Base-by-base conservation (phyloP, 2,113 vertebrate species). In the Amazona guildingii region DNA sequence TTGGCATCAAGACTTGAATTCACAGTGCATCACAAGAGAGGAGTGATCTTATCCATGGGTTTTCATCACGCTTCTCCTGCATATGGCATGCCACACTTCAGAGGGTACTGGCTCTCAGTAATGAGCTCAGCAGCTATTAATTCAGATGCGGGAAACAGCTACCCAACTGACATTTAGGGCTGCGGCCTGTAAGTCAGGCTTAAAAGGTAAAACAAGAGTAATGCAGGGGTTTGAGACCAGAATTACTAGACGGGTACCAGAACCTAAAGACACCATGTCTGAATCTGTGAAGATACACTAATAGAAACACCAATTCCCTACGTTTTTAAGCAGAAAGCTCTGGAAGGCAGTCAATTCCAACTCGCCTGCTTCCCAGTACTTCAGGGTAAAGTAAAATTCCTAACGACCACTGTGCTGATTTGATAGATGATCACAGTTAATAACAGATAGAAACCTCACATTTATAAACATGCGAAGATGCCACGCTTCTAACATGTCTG, bases 361-460 rank as follows among this genome's bases (percentile, higher is more conserved):
- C 46, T 75, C 54, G 57, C 54, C 82, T 20, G 35, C 68, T 59
- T 82, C 90, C 76, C 69, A 70, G 64, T 61, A 74, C 64, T 93
- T 66, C 37, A 55, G 54, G 31, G 55, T 70, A 78, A 84, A 93
- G 67, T 46, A 86, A 74, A 69, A 70, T 77, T 69, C 44, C 86
- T 95, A 92, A 92, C 49, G 66, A 73, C 74, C 66, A 24, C 46
- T 48, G 66, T 6, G 2, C 63, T 75, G 57, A 25, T 63, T 76
- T 93, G 92, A 94, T 44, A 92, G 88, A 92, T 84, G 66, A 91
- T 92, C 88, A 76, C 83, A 83, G 86, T 91, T 92, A 91, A 41
- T 80, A 95, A 70, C 31, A 59, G 89, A 46, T 5, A 90, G 83
- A 86, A 94, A 84, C 23, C 51, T 81, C 84, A 52, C 88, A 84